Base-by-base conservation (phyloP, 2,113 vertebrate genomes). In the Turnix velox region DNA sequence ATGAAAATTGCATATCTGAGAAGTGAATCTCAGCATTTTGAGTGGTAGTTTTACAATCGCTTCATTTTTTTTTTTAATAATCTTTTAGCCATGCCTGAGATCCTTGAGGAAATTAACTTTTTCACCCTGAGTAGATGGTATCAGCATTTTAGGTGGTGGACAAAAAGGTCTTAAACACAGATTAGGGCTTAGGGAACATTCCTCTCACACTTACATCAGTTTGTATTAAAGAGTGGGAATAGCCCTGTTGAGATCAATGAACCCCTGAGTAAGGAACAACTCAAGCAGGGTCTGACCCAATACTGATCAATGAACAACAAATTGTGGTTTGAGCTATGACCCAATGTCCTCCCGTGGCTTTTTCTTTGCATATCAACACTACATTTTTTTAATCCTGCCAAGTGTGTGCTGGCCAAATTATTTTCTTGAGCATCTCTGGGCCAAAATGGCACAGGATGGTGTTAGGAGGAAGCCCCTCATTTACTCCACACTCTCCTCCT, bases 1-100 rank as follows among this genome's bases (percentile, higher is more conserved):
- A 74, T 28, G 18, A 81, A 93, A 94, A 92, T 46, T 83, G 59
- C 63, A 45, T 42, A 66, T 58, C 39, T 6, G 3, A 74, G 83
- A 83, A 91, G 48, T 52, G 33, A 88, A 82, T 49, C 59, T 67
- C 63, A 92, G 69, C 79, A 17, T 61, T 84, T 68, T 48, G 84
- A 93, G 81, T 58, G 42, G 28, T 16, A 73, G 20, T 55, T 73
- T 71, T 37, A 43, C 39, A 37, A 35, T n/a, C n/a, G n/a, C n/a
- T n/a, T 31, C 19, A 14, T 58, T 52, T 48, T 71, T 81, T 37
- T 8, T 28, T 61, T 46, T 31, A 23, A 65, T 31, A 42, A 22
- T 24, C 17, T 87, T 66, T 59, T 31, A 54, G 33, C 45, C 52
- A 72, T 87, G 35, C 37, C 52, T 6, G 30, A 69, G 42, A 48